Base-by-base conservation (phyloP, 2,113 vertebrate species). In the Notiomystis cincta region DNA sequence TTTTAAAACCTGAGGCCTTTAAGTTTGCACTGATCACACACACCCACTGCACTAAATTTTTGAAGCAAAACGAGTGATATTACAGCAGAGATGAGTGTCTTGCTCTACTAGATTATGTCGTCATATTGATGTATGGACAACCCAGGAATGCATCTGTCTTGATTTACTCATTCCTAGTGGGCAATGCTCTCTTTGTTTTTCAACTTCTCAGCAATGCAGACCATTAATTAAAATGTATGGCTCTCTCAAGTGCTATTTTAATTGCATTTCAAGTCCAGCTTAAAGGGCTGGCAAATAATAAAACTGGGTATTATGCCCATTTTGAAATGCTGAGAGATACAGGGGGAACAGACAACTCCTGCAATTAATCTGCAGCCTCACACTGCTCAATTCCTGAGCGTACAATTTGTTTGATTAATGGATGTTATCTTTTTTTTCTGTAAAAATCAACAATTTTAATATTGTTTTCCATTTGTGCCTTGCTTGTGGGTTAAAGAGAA, bases 211-310 rank as follows among this genome's bases (percentile, higher is more conserved):
- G 64, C 40, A 92, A 69, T 53, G 33, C 44, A 37, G 50, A 40
- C 54, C 30, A 50, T 93, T 96, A 95, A 97, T 97, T 96, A 95
- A 92, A 97, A 97, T 78, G 62, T 95, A 96, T 94, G 48, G 35
- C 38, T 93, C 93, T 96, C 67, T 85, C 82, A 95, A 92, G 89
- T 70, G 72, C 17, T 82, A 20, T 81, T 88, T 93, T 96, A 95
- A 95, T 92, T 94, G 85, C 62, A 89, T 90, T 95, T 95, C 70
- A 82, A 54, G 91, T 84, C 91, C 85, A 64, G 22, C 16, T 58
- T 71, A 80, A 89, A 76, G 54, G 60, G 82, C 40, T 47, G 1
- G 50, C 35, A 80, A 81, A 89, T 57, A 93, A 91, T 69, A 91
- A 89, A 90, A 37, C 38, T 71, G 31, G 40, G 7, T 71, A 69